These are phyloP conservation scores for Pristionchus fissidentatus DNA, from an alignment of 2,888 invertebrate species.

Conservation along the genomic window DNA sequence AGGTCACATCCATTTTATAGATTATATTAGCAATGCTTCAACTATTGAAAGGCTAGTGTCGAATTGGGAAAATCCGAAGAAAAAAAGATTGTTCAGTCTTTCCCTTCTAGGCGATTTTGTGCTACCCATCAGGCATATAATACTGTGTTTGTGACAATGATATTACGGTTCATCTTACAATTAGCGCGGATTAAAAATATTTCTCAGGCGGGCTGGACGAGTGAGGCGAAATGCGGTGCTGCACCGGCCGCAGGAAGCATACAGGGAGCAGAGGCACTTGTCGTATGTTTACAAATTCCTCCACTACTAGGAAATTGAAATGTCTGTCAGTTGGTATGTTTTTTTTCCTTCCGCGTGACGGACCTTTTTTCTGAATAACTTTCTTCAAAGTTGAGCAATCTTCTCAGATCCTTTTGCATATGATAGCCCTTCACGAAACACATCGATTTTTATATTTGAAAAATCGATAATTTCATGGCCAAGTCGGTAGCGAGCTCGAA, in stretches of 20 bases:
- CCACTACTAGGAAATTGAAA: not conserved
- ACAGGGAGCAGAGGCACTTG: conserved; percentile 9
- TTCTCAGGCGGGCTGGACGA: conserved; percentile 33
- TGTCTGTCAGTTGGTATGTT: not conserved
- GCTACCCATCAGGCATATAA: too few relatives aligned
- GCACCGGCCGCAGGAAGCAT: not conserved
- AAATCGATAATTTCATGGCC: too few relatives aligned
- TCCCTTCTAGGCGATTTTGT: too few relatives aligned
- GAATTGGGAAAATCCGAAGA: too few relatives aligned
- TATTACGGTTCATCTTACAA: not conserved
- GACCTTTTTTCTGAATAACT: too few relatives aligned
- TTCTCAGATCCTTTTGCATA: too few relatives aligned
- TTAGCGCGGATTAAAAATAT: not conserved
- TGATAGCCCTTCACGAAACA: too few relatives aligned
- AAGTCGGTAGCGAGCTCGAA: too few relatives aligned
- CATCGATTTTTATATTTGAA: too few relatives aligned
- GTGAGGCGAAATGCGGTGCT: conserved; percentile 42
- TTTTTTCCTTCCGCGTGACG: not conserved
- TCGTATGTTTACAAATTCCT: conserved; percentile 1
- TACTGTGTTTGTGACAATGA: too few relatives aligned
- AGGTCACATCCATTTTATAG: not conserved
- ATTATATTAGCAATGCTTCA: not conserved
- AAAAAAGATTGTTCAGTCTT: too few relatives aligned
- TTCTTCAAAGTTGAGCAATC: too few relatives aligned
- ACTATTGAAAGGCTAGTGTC: not conserved